These are phyloP conservation scores for Clavelina lepadiformis DNA, from an alignment of 23 tunicate species.

Conservation along the genomic window DNA sequence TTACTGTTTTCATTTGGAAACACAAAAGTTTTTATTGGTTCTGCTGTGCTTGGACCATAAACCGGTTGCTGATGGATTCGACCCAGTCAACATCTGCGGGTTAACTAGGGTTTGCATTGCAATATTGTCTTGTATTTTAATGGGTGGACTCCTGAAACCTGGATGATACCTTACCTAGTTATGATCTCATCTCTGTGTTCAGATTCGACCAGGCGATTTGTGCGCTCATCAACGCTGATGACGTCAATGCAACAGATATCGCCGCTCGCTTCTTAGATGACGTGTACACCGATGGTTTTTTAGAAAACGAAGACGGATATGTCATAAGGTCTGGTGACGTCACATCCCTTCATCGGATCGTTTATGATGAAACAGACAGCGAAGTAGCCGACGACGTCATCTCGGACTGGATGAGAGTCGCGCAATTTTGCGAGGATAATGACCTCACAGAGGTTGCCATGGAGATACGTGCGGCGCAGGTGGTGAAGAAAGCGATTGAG, in stretches of 20 bases:
- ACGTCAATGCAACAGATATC: not conserved
- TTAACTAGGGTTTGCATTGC: no score
- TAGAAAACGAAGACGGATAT: not conserved
- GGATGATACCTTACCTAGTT: no score
- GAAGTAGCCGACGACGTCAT: slow-evolving; percentile 12
- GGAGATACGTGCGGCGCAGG: slow-evolving; percentile 57
- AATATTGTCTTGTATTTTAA: no score
- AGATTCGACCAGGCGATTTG: slow-evolving; percentile 43
- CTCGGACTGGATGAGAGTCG: slow-evolving; percentile 31
- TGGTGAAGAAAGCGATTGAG: slow-evolving; percentile 33
- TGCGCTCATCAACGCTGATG: slow-evolving; percentile 8
- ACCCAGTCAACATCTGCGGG: no score
- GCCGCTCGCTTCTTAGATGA: slow-evolving; percentile 30
- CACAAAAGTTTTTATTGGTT: no score
- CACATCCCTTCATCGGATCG: slow-evolving; percentile 29
- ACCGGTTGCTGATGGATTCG: no score
- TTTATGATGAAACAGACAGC: slow-evolving; percentile 55
- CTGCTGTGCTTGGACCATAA: no score
- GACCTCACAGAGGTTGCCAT: slow-evolving; percentile 22
- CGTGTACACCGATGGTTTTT: slow-evolving; percentile 19
- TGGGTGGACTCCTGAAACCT: no score
- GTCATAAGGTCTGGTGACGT: not conserved
- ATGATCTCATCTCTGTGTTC: not conserved
- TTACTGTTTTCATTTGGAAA: no score
- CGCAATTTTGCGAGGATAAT: slow-evolving; percentile 36